phyloP scores from a whole-genome alignment of 1,140 invertebrate genomes.

The Gryllus bimaculatus region DNA sequence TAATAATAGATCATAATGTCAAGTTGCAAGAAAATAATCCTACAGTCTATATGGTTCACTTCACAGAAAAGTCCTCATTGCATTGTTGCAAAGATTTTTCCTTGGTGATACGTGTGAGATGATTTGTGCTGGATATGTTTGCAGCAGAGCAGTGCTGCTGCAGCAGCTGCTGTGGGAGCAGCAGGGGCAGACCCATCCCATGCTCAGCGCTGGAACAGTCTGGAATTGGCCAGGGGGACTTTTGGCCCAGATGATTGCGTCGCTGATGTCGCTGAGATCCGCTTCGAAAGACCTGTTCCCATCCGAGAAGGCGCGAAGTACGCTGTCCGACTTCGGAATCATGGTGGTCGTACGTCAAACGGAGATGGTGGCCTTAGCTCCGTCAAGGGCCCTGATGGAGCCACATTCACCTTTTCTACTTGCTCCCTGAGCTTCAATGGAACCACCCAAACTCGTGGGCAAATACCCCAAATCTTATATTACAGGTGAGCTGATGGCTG shows the following conservation, averaged over 20 bases:
- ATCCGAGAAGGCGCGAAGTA: constrained; percentile 86
- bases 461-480: constrained; percentile 90
- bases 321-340: constrained; percentile 77
- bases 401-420: constrained; percentile 81
- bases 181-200: constrained; percentile 44
- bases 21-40: no score
- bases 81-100: neutral
- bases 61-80: neutral
- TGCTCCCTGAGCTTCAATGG: constrained; percentile 92
- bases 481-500: constrained; percentile 43
- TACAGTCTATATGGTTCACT: no score
- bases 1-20: no score
- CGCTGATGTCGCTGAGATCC: constrained; percentile 67
- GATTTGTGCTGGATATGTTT: neutral
- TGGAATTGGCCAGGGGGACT: constrained; percentile 60
- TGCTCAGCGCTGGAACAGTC: constrained; percentile 59
- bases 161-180: neutral
- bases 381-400: constrained; percentile 86
- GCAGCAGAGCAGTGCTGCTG: neutral
- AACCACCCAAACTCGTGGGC: constrained; percentile 84
- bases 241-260: constrained; percentile 68
- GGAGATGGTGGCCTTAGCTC: constrained; percentile 81
- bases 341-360: constrained; percentile 85
- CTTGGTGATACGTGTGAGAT: neutral
- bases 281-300: constrained; percentile 78